These are phyloP conservation scores for Rhynchophorus ferrugineus DNA, from an alignment of 1,140 invertebrate species.

Conservation along the genomic window DNA sequence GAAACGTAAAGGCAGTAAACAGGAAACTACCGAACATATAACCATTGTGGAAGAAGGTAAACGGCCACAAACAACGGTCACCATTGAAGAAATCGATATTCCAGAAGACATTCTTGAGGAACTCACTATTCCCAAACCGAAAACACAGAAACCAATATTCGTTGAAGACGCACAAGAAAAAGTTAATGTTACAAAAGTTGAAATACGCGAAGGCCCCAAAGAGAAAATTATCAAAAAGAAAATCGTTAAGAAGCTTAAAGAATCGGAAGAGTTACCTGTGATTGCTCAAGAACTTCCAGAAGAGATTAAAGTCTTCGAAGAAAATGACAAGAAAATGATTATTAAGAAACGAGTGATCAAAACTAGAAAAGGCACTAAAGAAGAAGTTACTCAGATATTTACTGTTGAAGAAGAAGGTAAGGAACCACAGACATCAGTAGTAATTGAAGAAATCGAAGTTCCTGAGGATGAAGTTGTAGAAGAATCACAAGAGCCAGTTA, in stretches of 20 bases:
- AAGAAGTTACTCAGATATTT: conserved; percentile 33
- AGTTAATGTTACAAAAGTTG: conserved; percentile 37
- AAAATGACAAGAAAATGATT: conserved; percentile 35
- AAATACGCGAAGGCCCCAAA: conserved; percentile 37
- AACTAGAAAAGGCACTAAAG: conserved; percentile 32
- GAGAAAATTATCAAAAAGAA: conserved; percentile 38
- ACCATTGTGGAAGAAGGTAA: conserved; percentile 44
- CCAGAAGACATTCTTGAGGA: conserved; percentile 24
- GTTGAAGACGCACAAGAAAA: conserved; percentile 31
- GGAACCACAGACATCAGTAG: conserved; percentile 35
- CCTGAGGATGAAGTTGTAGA: conserved; percentile 12
- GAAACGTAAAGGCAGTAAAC: conserved; percentile 37
- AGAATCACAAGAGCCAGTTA: conserved; percentile 7
- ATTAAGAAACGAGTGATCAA: conserved; percentile 37
- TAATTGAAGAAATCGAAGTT: conserved; percentile 28
- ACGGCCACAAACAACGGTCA: conserved; percentile 38
- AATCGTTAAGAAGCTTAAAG: conserved; percentile 29
- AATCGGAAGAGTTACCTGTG: conserved; percentile 40
- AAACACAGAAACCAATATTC: conserved; percentile 23
- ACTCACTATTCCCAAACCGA: conserved; percentile 5
- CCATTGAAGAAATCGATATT: conserved; percentile 43
- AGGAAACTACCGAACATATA: conserved; percentile 44
- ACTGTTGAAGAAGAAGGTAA: conserved; percentile 36
- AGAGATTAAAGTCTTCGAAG: conserved; percentile 38
- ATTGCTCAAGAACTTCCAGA: conserved; percentile 40